phyloP scores from a whole-genome alignment of 2,113 vertebrate genomes.

The Varanus salvator region DNA sequence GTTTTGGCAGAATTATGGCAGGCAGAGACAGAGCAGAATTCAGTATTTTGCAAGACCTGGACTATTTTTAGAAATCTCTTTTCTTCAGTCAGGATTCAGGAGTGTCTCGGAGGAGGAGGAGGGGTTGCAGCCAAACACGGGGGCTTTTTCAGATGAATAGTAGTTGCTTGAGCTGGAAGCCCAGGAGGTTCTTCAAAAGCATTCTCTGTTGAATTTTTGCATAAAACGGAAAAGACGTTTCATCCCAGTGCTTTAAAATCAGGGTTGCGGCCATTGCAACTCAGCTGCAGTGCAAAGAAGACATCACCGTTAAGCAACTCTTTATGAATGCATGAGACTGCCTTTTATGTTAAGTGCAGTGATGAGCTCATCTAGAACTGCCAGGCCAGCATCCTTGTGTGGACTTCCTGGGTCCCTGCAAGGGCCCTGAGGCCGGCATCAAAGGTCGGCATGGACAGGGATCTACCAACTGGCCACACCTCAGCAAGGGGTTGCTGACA shows the following conservation, averaged over 20 bases:
- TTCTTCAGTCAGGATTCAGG: slow-evolving; percentile 9
- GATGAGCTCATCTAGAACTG: background rate
- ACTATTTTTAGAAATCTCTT: slow-evolving; percentile 25
- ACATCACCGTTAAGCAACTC: background rate
- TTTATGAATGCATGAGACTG: background rate
- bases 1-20: slow-evolving; percentile 29
- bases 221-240: background rate
- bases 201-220: background rate
- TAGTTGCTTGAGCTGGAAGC: background rate
- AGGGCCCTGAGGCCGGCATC: no score
- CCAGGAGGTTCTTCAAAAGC: background rate
- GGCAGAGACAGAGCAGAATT: background rate
- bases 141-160: background rate
- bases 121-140: background rate
- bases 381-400: no score
- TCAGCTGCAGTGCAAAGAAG: background rate
- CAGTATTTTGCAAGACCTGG: slow-evolving; percentile 5
- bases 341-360: background rate
- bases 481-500: no score
- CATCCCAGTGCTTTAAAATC: background rate
- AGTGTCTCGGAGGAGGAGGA: slow-evolving; percentile 10
- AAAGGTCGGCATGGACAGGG: no score
- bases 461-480: no score
- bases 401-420: no score
- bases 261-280: background rate